Conservation (phyloP, 2,797 vertebrate genomes). For the Sarcoramphus papa region DNA sequence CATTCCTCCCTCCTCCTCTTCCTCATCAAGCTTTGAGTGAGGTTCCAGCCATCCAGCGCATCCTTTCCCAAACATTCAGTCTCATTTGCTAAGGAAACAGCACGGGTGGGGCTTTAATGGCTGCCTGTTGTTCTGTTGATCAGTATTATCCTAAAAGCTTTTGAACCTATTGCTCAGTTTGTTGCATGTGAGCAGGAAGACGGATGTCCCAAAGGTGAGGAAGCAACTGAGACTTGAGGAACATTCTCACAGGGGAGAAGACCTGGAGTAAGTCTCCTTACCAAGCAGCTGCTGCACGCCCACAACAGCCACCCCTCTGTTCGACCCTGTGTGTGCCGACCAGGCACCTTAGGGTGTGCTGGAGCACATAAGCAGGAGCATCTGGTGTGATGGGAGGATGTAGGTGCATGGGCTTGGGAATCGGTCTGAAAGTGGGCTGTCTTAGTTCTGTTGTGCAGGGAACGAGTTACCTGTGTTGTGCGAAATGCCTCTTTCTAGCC, state of each 20-base stretch:
- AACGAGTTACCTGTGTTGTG: not conserved
- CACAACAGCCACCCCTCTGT: not conserved
- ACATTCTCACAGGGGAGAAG: accelerated
- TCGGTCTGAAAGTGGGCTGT: not conserved
- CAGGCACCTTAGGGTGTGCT: not conserved
- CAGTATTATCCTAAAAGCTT: not conserved
- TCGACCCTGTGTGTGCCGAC: accelerated
- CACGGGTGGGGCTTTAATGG: not conserved
- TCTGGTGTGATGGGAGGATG: not conserved
- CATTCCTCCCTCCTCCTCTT: not conserved
- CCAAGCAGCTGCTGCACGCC: not conserved
- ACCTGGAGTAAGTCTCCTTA: not conserved
- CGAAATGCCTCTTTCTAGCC: not conserved
- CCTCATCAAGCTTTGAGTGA: not conserved
- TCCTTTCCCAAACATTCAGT: not conserved
- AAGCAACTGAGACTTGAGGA: not conserved
- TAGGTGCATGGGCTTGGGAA: not conserved
- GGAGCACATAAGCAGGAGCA: not conserved
- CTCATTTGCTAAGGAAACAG: not conserved
- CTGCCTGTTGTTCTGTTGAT: not conserved
- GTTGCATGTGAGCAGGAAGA: not conserved
- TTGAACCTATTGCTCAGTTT: not conserved
- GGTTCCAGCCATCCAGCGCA: not conserved
- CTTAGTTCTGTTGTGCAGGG: not conserved
- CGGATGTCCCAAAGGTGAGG: not conserved